phyloP scores from a whole-genome alignment of 1,140 invertebrate species.

The Brachystomella parvula region DNA sequence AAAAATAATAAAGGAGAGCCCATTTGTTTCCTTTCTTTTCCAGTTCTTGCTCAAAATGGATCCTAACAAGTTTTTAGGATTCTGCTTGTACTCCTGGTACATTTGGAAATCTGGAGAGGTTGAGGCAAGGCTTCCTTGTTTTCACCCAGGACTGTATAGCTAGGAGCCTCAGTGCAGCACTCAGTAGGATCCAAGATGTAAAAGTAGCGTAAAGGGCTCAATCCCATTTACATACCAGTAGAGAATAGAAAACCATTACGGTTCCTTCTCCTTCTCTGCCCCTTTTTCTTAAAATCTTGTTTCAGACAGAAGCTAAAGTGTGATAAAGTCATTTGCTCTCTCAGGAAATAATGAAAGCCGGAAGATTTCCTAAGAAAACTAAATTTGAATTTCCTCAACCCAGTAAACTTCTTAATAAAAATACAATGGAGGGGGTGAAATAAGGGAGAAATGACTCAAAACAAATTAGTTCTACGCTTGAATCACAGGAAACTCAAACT shows the following conservation, averaged over 20 bases:
- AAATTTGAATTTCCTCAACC: not conserved
- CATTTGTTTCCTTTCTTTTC: not conserved
- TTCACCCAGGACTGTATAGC: not conserved
- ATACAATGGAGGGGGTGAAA: not conserved
- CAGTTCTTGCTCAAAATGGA: no score
- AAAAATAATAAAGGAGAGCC: not conserved
- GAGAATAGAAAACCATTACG: not conserved
- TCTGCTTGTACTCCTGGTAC: no score
- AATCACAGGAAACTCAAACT: not conserved
- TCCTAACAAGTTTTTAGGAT: no score
- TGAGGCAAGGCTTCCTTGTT: not conserved
- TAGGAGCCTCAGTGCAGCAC: no score
- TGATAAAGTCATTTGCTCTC: conserved; percentile 8
- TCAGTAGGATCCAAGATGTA: no score
- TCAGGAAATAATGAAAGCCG: not conserved
- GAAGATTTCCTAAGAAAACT: not conserved
- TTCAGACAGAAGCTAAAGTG: conserved; percentile 4
- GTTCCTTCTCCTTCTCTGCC: not conserved
- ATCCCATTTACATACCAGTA: not conserved
- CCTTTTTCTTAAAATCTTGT: not conserved
- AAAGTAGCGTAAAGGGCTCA: no score
- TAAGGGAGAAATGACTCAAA: not conserved
- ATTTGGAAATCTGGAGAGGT: not conserved
- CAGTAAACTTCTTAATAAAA: not conserved
- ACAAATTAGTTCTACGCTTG: not conserved